Evolutionary conservation across 2,797 vertebrate species (phyloP).

Genomic region (Micrastur ruficollis): DNA sequence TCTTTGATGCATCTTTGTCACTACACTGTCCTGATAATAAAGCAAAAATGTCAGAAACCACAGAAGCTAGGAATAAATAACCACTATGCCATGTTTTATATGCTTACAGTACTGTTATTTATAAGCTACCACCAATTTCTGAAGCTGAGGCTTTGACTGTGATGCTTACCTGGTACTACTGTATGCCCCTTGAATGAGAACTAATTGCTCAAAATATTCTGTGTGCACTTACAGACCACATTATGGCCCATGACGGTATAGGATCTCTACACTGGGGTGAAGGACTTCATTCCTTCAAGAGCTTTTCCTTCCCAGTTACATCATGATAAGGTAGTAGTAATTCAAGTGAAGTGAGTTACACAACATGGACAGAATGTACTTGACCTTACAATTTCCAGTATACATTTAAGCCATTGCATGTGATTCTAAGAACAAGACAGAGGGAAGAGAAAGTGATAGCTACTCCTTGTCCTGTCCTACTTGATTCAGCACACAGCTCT

Average conservation of each 20-base stretch:
- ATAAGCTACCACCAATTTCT: neutral
- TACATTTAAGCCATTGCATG: neutral
- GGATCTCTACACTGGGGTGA: neutral
- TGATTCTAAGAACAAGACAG: neutral
- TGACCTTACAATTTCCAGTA: neutral
- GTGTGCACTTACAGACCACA: neutral
- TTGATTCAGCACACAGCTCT: neutral
- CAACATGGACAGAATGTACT: rapidly evolving
- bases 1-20: neutral
- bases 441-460: neutral
- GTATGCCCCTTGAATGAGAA: neutral
- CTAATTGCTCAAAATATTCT: neutral
- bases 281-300: neutral
- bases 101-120: neutral
- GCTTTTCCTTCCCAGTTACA: neutral
- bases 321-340: neutral
- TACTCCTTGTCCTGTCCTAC: neutral
- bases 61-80: neutral
- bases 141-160: neutral
- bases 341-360: neutral
- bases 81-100: neutral
- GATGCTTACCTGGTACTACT: neutral
- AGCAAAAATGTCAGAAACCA: neutral
- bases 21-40: neutral
- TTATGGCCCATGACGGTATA: neutral